Evolutionary conservation across 2,113 vertebrate species (phyloP), one percentile per base, ranked within the genome.

Genomic region (Diadophis punctatus): DNA sequence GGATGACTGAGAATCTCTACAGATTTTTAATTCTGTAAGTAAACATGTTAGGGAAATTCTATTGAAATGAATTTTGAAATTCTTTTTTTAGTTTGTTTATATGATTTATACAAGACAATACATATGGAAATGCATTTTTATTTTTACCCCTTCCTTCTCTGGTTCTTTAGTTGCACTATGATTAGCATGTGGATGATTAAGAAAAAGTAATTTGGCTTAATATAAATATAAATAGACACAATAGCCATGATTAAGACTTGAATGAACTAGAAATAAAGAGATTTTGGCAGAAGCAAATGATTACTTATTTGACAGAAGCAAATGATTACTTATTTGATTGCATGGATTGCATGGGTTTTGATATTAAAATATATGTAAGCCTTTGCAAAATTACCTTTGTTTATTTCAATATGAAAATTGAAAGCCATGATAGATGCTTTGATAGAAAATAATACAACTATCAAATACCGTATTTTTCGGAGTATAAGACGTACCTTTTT

Each of bases 311-410:
- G n/a, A n/a, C 51, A 97, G 86, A 43, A 97, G 88, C 56, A 97
- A 96, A 94, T 96, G 95, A 93, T 43, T 87, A 91, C 91, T 96
- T 96, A 93, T 30, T 95, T 95, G 74, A 80, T 93, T 96, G 90
- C 94, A 93, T 86, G 91, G 84, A 95, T 96, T n/a, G n/a, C 92
- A 95, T 90, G 96, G 46, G 63, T 97, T 95, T 93, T 95, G 87
- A 56, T 95, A 95, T 96, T 94, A 91, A 97, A 97, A 90, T 93
- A 93, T 92, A 84, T 58, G 93, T 43, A 95, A 96, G 95, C 11
- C 93, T 56, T 92, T 94, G 94, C 92, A 96, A 90, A n/a, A 5
- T 55, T 95, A 51, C 93, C 93, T 96, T 94, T 46, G 89, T 94
- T 94, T 51, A 90, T 30, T 74, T 56, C 63, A 94, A 86, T 85